A percentile compares a stretch with the other conserved stretches of the same genome.
These are phyloP conservation scores for Euphydryas editha DNA, from an alignment of 2,888 invertebrate species.

Conservation along the genomic window DNA sequence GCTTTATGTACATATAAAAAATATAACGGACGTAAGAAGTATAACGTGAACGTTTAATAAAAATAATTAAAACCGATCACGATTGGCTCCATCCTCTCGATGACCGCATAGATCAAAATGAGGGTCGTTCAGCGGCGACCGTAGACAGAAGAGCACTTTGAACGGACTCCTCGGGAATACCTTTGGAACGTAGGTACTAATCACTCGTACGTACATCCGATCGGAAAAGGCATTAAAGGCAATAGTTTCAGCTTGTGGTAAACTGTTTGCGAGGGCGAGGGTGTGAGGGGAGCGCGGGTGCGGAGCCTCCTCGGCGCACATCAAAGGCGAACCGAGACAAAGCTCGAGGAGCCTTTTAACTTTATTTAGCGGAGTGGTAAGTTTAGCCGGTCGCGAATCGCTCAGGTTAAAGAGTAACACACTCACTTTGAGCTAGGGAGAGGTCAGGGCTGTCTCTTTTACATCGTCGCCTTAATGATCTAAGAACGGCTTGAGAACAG, in stretches of 20 bases:
- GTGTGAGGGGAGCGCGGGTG: constrained; percentile 46
- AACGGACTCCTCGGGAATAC: constrained; percentile 72
- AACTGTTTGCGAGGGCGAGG: constrained; percentile 71
- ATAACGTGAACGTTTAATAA: constrained; percentile 1
- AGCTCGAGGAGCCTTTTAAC: constrained; percentile 83
- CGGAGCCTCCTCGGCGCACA: constrained; percentile 59
- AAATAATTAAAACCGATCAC: constrained; percentile 18
- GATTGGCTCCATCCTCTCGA: constrained; percentile 18
- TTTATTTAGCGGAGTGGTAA: constrained; percentile 84
- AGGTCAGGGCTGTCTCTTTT: constrained; percentile 57
- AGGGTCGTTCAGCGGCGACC: constrained; percentile 62
- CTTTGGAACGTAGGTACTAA: constrained; percentile 67
- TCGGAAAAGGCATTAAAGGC: constrained; percentile 80
- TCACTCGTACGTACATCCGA: constrained; percentile 75
- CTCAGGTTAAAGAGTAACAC: constrained; percentile 84
- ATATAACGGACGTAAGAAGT: background rate
- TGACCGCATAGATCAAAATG: constrained; percentile 51
- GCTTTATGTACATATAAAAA: background rate
- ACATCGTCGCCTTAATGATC: constrained; percentile 24
- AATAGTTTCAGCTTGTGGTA: constrained; percentile 81
- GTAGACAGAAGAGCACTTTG: constrained; percentile 71
- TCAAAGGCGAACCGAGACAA: constrained; percentile 83
- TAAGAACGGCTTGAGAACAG: background rate
- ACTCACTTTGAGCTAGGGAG: constrained; percentile 77
- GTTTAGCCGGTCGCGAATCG: constrained; percentile 84